Evolutionary conservation across 2,113 vertebrate genomes (phyloP).

Genomic region (Hipposideros armiger): DNA sequence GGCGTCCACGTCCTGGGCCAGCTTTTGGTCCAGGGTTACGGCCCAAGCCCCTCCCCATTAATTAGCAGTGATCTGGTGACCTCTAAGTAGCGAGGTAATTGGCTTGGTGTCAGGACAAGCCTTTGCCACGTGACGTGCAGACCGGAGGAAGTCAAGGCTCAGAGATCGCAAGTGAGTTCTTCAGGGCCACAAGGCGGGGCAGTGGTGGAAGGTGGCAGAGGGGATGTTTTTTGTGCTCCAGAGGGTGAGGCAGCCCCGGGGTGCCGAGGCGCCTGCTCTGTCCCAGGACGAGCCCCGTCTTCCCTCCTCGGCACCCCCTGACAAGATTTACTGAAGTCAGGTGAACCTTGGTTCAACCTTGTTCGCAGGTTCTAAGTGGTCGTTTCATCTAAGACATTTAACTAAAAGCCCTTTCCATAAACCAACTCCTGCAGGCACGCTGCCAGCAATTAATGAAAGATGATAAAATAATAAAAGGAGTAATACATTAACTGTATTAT

Average conservation of each 20-base stretch:
- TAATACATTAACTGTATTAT: conserved; percentile 89
- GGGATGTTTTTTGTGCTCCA: not conserved
- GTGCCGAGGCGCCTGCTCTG: fast-evolving
- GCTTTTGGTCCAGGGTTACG: not conserved
- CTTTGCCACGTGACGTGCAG: not conserved
- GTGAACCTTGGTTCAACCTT: conserved; percentile 87
- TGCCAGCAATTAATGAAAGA: conserved; percentile 91
- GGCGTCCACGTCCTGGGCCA: not conserved
- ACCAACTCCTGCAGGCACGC: conserved; percentile 82
- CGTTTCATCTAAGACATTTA: conserved; percentile 87
- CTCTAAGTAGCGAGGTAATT: not conserved
- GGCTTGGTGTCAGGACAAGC: not conserved
- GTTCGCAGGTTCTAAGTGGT: conserved; percentile 86
- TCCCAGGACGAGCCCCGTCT: not conserved
- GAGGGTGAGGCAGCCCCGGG: not conserved
- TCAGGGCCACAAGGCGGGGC: not conserved
- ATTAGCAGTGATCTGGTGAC: not conserved
- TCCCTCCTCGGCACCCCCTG: not conserved
- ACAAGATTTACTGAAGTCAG: conserved; percentile 83
- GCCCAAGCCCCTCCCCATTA: not conserved
- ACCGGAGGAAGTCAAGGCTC: not conserved
- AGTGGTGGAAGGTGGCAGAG: fast-evolving
- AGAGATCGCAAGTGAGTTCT: not conserved
- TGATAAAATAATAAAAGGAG: conserved; percentile 91
- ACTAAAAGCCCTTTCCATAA: conserved; percentile 89